Percentiles rank a stretch among this genome's conserved stretches.
Conservation (phyloP, 1,140 invertebrate species). For the Rhysida immarginata region DNA sequence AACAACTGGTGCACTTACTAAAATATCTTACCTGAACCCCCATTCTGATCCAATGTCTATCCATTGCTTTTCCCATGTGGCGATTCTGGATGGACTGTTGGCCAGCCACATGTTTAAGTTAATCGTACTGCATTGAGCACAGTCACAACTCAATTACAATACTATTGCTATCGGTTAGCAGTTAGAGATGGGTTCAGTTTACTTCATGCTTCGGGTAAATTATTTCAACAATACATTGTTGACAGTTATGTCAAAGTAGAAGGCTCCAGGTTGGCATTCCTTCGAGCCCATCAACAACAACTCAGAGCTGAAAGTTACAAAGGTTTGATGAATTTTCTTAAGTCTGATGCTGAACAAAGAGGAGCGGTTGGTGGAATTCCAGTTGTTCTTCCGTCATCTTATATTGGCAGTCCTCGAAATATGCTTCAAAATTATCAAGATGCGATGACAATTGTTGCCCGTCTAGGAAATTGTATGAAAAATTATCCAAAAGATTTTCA, state of each 20-base stretch:
- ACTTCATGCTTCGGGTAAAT: constrained; percentile 17
- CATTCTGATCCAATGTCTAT: not conserved
- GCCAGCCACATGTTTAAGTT: not conserved
- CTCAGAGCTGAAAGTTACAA: constrained; percentile 33
- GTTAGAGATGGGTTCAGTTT: constrained; percentile 13
- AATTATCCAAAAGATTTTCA: constrained; percentile 8
- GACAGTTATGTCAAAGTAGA: constrained; percentile 37
- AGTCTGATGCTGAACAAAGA: constrained; percentile 11
- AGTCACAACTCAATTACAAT: not conserved
- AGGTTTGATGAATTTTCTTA: constrained; percentile 26
- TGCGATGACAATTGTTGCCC: constrained; percentile 33
- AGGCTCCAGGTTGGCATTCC: constrained; percentile 27
- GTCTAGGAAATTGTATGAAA: constrained; percentile 24
- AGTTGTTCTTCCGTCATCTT: constrained; percentile 28
- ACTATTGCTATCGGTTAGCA: not conserved
- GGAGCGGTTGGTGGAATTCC: constrained; percentile 15
- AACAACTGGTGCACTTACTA: not conserved
- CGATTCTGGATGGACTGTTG: constrained; percentile 3
- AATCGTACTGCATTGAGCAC: not conserved
- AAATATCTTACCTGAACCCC: not conserved
- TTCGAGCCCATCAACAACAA: constrained; percentile 30
- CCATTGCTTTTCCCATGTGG: constrained; percentile 1
- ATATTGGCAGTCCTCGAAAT: constrained; percentile 26
- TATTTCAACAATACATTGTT: constrained; percentile 29
- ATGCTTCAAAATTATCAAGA: constrained; percentile 32